A percentile compares a stretch with the other conserved stretches of the same genome.
Evolutionary conservation across 2,113 vertebrate species (phyloP).

Genomic region (Dicerorhinus sumatrensis): DNA sequence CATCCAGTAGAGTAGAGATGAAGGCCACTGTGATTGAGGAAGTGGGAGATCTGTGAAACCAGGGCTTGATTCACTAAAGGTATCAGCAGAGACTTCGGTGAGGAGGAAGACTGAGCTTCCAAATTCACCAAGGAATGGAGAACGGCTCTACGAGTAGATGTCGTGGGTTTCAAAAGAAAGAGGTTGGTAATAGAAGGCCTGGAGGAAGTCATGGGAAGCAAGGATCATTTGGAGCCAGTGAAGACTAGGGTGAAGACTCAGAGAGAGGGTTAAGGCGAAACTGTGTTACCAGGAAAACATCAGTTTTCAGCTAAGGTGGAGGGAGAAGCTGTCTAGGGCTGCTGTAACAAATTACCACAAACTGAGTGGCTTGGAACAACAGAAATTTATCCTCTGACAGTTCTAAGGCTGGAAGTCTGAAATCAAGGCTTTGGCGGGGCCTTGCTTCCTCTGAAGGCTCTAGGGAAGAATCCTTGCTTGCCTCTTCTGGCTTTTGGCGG

Average conservation of each 20-base stretch:
- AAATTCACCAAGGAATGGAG: not conserved
- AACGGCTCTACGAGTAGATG: too few species aligned
- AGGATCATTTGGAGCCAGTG: not conserved
- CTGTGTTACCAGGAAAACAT: not conserved
- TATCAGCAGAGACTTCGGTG: not conserved
- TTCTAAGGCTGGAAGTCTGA: too few species aligned
- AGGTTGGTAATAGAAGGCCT: not conserved
- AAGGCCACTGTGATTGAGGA: not conserved
- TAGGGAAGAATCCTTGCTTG: too few species aligned
- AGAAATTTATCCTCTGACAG: too few species aligned
- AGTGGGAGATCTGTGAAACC: not conserved
- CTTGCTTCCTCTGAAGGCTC: too few species aligned
- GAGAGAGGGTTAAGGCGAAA: not conserved
- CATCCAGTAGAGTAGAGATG: not conserved
- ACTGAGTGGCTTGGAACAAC: not conserved
- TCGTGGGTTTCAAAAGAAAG: not conserved
- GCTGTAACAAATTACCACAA: not conserved
- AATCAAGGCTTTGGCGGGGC: too few species aligned
- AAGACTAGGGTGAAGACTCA: not conserved
- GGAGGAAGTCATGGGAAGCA: not conserved
- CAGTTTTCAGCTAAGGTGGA: not conserved
- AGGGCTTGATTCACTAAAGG: not conserved
- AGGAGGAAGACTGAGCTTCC: not conserved
- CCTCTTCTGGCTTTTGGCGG: too few species aligned
- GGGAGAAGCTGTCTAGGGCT: not conserved